phyloP scores from a whole-genome alignment of 2,797 vertebrate species.

The Nyctalus aviator region DNA sequence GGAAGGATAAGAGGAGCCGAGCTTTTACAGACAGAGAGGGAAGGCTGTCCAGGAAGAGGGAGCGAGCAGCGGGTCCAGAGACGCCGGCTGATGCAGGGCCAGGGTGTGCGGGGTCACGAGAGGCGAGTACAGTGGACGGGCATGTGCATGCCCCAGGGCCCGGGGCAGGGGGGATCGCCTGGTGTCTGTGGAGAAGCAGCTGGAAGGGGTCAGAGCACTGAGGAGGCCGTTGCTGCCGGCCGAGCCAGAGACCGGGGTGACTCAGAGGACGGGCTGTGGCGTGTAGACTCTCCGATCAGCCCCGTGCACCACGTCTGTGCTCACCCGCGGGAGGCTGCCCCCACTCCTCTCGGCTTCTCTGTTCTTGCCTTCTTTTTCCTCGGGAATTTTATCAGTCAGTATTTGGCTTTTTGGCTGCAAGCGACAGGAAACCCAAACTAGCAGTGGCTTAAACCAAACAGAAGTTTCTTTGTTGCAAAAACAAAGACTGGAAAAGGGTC shows the following conservation, averaged over 20 bases:
- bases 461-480: background rate
- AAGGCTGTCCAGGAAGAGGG: background rate
- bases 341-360: background rate
- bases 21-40: background rate
- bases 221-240: background rate
- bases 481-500: background rate
- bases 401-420: background rate
- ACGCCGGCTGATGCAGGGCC: background rate
- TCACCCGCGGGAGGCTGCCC: background rate
- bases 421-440: background rate
- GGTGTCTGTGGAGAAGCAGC: background rate
- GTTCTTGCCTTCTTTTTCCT: background rate
- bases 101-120: background rate
- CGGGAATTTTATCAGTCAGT: background rate
- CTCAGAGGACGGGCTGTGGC: background rate
- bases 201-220: background rate
- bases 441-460: background rate
- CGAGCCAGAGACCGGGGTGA: background rate
- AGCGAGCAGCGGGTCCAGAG: rapidly evolving
- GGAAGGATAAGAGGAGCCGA: background rate
- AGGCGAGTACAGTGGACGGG: rapidly evolving
- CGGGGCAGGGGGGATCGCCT: background rate
- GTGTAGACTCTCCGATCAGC: no score
- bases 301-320: background rate
- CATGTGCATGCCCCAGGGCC: background rate